Percentiles rank a stretch among this genome's conserved stretches.
Evolutionary conservation across 2,113 vertebrate genomes (phyloP).

Genomic region (Promerops cafer): DNA sequence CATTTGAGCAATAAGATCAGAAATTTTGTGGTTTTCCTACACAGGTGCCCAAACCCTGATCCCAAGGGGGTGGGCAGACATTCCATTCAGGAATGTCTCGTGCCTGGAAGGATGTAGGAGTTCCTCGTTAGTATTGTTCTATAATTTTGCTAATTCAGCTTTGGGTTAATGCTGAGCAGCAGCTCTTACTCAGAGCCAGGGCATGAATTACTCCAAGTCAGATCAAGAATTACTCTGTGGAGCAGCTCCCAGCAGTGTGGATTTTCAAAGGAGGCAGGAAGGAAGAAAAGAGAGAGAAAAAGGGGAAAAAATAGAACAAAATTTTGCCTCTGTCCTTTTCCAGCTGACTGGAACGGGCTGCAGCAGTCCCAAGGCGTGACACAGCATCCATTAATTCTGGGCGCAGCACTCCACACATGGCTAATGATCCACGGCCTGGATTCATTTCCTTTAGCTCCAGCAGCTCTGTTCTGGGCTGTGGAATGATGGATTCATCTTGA

Average conservation of each 20-base stretch:
- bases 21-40: neutral
- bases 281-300: neutral
- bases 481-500: slow-evolving; percentile 34
- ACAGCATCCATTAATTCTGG: slow-evolving; percentile 49
- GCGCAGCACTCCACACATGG: slow-evolving; percentile 26
- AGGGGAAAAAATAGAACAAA: neutral
- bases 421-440: slow-evolving; percentile 31
- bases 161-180: neutral
- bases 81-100: neutral
- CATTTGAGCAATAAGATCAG: neutral
- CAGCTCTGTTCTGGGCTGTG: neutral
- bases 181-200: neutral
- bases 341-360: neutral
- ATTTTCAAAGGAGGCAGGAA: neutral
- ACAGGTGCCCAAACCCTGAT: neutral
- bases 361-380: neutral
- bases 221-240: neutral
- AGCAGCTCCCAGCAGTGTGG: neutral
- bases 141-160: neutral
- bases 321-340: slow-evolving; percentile 16
- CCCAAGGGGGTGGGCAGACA: neutral
- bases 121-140: neutral
- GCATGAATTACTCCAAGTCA: neutral
- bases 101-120: neutral
- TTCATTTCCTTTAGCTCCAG: slow-evolving; percentile 49